Evolutionary conservation across 2,113 vertebrate species (phyloP).

Genomic region (Psilopogon haemacephalus): DNA sequence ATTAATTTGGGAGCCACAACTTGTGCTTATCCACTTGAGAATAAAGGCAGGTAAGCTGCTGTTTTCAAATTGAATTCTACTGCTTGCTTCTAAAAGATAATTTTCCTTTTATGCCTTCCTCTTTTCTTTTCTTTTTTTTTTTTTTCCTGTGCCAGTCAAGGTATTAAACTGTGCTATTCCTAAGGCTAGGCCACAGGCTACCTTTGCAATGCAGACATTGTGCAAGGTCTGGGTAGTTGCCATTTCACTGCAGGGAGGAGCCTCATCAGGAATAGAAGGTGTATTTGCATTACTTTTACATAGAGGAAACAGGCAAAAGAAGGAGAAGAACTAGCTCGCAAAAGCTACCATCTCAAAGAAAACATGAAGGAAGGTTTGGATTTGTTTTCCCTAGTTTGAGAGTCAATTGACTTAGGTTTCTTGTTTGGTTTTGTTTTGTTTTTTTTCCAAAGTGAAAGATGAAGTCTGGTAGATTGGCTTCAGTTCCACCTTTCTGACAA

Average conservation of each 20-base stretch:
- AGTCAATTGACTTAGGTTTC: not conserved
- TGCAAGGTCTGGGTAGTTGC: conserved; percentile 38
- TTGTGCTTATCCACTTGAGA: not conserved
- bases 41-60: not conserved
- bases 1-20: not conserved
- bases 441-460: not conserved
- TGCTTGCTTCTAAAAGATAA: not conserved
- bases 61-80: not conserved
- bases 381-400: not conserved
- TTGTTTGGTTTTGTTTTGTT: not conserved
- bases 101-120: conserved; percentile 21
- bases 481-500: not conserved
- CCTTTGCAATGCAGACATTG: conserved; percentile 52
- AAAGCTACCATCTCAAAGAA: not conserved
- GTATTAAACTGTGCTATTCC: conserved; percentile 11
- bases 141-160: conserved; percentile 20
- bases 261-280: not conserved
- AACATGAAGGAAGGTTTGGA: not conserved
- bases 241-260: conserved; percentile 43
- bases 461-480: not conserved
- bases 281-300: conserved; percentile 57
- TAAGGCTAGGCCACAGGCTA: conserved; percentile 33
- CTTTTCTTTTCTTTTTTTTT: not conserved
- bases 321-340: conserved; percentile 46
- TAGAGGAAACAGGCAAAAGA: not conserved